Percentiles rank a stretch among this genome's conserved stretches.
phyloP scores from a whole-genome alignment of 1,140 invertebrate genomes.

The Archegozetes longisetosus region DNA sequence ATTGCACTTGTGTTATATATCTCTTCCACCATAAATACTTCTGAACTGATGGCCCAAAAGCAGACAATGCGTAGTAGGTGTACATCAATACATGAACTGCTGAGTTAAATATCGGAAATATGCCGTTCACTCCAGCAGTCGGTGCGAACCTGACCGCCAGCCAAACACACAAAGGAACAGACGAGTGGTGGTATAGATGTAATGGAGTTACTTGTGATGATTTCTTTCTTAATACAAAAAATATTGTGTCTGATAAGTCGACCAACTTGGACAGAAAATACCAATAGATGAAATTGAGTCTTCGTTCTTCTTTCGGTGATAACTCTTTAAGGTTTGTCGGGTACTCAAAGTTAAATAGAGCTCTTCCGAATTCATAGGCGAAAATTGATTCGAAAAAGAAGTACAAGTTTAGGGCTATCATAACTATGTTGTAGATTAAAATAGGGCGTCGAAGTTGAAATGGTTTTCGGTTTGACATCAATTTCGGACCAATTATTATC shows the following conservation, averaged over 20 bases:
- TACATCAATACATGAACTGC: slow-evolving; percentile 44
- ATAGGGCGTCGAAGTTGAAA: slow-evolving; percentile 57
- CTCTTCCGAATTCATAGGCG: slow-evolving; percentile 2
- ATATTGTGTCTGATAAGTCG: slow-evolving; percentile 82
- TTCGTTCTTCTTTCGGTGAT: not conserved
- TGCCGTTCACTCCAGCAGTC: not conserved
- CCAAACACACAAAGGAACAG: slow-evolving; percentile 49
- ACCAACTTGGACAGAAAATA: slow-evolving; percentile 87
- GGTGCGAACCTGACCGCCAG: not conserved
- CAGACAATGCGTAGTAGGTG: slow-evolving; percentile 37
- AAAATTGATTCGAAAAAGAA: slow-evolving; percentile 12
- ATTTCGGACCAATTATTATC: slow-evolving; percentile 54
- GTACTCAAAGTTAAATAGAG: slow-evolving; percentile 1
- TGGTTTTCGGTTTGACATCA: slow-evolving; percentile 63
- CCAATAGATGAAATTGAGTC: slow-evolving; percentile 38
- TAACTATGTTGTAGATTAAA: slow-evolving; percentile 66
- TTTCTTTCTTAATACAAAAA: slow-evolving; percentile 77
- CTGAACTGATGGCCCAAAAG: slow-evolving; percentile 35
- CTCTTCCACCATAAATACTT: slow-evolving; percentile 42
- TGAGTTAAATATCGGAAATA: slow-evolving; percentile 37
- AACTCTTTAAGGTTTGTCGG: not conserved
- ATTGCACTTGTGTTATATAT: slow-evolving; percentile 38
- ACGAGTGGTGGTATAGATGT: slow-evolving; percentile 80
- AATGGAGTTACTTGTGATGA: slow-evolving; percentile 70
- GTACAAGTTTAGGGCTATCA: slow-evolving; percentile 34